Evolutionary conservation across 2,113 vertebrate genomes (phyloP), one percentile per base, ranked within the genome.

Genomic region (Laticauda colubrina): DNA sequence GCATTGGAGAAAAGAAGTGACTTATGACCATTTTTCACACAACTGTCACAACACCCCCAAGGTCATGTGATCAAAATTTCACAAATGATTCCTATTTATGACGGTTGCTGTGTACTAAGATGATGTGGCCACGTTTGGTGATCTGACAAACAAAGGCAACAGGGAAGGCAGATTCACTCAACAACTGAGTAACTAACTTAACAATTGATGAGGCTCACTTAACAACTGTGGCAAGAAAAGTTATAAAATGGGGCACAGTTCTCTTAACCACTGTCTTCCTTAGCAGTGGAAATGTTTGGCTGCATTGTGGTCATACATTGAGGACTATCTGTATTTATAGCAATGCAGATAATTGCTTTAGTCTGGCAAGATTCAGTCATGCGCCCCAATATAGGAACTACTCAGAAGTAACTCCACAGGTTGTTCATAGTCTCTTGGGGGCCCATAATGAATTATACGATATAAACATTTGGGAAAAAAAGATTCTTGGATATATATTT

Each of bases 401-500:
- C 61, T 69, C 29, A 12, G 61, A n/a, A 69, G 61, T 69, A n/a
- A 69, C 61, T n/a, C 61, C 29, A n/a, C 29, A 2, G 26, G 23
- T 61, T 24, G 1, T 26, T 26, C 59, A 61, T 10, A 9, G 3
- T 61, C 48, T 64, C 29, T 69, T n/a, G 29, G 14, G 5, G 23
- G 2, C 20, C 26, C 1, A 29, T 75, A 29, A 92, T 90, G 43
- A 87, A 69, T 94, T 92, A 97, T 95, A 96, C 95, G 94, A 91
- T 53, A 93, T 96, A 95, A 96, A 96, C 95, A 96, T 95, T 94
- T 96, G 91, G 89, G 96, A 97, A 97, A 97, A 81, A 97, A 96
- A 96, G 90, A 91, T 97, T 98, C 99, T 99, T 97, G 98, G 98
- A 98, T 99, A 98, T 99, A 98, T 98, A 98, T 98, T 99, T 99